Conservation (phyloP, 2,888 invertebrate species). For the Andrena marginata region DNA sequence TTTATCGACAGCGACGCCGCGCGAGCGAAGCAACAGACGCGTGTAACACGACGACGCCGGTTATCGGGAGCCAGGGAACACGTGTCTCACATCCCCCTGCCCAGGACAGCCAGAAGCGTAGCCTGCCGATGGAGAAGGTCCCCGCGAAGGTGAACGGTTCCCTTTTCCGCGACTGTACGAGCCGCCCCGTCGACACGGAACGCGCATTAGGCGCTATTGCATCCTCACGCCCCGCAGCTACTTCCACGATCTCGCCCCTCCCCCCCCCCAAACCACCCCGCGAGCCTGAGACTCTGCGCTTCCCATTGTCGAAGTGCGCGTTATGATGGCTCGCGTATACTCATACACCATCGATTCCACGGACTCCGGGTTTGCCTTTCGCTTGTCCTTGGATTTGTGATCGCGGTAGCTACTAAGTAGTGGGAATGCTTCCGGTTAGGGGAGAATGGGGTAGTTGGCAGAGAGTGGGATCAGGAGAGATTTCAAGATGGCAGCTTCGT, state of each 20-base stretch:
- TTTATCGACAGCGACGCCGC: slow-evolving; percentile 74
- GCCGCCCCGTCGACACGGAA: slow-evolving; percentile 82
- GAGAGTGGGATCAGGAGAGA: no score
- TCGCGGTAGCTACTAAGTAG: neutral
- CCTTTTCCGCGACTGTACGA: slow-evolving; percentile 72
- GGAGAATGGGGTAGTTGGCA: no score
- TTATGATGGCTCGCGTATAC: slow-evolving; percentile 65
- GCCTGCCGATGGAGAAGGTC: slow-evolving; percentile 57
- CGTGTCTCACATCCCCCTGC: slow-evolving; percentile 75
- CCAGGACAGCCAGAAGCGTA: slow-evolving; percentile 42
- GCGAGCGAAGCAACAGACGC: slow-evolving; percentile 73
- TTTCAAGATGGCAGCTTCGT: no score
- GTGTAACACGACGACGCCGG: slow-evolving; percentile 79
- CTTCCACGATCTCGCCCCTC: slow-evolving; percentile 44
- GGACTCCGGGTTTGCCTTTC: slow-evolving; percentile 10
- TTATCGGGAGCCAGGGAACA: slow-evolving; percentile 81
- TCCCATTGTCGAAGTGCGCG: slow-evolving; percentile 46
- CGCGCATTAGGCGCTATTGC: slow-evolving; percentile 83
- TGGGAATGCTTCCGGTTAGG: neutral
- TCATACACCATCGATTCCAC: slow-evolving; percentile 41
- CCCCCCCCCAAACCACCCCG: slow-evolving; percentile 5
- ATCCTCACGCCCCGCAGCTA: slow-evolving; percentile 75
- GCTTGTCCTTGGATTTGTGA: neutral
- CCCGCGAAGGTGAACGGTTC: slow-evolving; percentile 66
- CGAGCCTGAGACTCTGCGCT: slow-evolving; percentile 24